Percentiles rank a stretch among this genome's conserved stretches.
Conservation (phyloP, 2,113 vertebrate genomes). For the Oxyura jamaicensis region DNA sequence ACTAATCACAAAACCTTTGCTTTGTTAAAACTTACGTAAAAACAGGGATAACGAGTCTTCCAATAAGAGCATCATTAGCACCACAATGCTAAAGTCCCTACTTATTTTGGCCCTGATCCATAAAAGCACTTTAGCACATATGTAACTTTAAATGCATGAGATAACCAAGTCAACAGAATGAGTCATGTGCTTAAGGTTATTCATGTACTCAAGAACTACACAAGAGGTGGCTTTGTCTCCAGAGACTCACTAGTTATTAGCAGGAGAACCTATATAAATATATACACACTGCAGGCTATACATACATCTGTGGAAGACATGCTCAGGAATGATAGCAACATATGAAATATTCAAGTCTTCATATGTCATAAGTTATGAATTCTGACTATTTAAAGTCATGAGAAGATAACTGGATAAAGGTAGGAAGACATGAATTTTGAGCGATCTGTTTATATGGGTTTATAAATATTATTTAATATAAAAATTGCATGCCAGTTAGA, state of each 20-base stretch:
- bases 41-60: neutral
- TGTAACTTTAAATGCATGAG: slow-evolving; percentile 37
- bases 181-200: slow-evolving; percentile 11
- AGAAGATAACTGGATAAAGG: neutral
- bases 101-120: slow-evolving; percentile 27
- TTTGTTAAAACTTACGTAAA: slow-evolving; percentile 13
- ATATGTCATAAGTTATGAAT: neutral
- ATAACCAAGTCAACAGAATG: neutral
- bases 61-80: neutral
- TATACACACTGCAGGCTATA: neutral
- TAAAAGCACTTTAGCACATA: neutral
- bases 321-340: neutral
- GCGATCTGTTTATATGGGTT: neutral
- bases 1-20: neutral
- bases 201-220: neutral
- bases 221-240: slow-evolving; percentile 16
- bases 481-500: neutral
- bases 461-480: neutral
- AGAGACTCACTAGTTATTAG: neutral
- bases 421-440: slow-evolving; percentile 1
- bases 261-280: neutral
- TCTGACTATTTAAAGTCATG: neutral
- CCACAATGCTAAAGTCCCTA: neutral
- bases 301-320: neutral
- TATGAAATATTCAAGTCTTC: neutral